These are phyloP conservation scores for Brachionus angularis DNA, from an alignment of 1,140 invertebrate species.

Conservation along the genomic window DNA sequence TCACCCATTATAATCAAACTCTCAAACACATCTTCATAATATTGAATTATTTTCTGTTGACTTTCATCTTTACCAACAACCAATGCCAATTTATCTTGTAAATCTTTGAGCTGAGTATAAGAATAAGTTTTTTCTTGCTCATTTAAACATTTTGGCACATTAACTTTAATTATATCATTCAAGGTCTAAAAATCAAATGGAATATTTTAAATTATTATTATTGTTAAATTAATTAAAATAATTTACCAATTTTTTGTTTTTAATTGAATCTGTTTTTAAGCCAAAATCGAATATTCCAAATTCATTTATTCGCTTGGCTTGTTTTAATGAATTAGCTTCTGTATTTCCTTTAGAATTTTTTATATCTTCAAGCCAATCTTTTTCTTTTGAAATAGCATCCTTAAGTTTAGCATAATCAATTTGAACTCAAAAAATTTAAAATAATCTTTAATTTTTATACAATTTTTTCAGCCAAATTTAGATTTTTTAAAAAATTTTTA, in stretches of 20 bases:
- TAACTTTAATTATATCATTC: conserved; percentile 45
- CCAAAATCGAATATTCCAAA: conserved; percentile 50
- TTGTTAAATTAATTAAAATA: no score
- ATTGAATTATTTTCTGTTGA: conserved; percentile 49
- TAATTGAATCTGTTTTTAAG: not conserved
- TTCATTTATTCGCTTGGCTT: conserved; percentile 51
- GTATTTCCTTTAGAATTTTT: conserved; percentile 49
- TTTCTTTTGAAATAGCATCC: conserved; percentile 36
- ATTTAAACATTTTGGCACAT: conserved; percentile 36
- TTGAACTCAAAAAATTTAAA: not conserved
- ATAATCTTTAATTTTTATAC: not conserved
- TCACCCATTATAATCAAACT: conserved; percentile 48
- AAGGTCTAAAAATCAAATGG: conserved; percentile 6
- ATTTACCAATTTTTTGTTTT: not conserved
- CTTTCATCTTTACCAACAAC: conserved; percentile 52
- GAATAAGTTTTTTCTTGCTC: conserved; percentile 28
- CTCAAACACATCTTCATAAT: conserved; percentile 51
- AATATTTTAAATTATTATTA: no score
- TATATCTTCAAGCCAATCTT: conserved; percentile 50
- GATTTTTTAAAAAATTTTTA: conserved; percentile 1
- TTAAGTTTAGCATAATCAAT: no score
- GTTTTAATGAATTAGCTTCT: conserved; percentile 51
- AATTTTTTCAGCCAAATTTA: conserved; percentile 11
- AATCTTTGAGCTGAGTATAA: conserved; percentile 49
- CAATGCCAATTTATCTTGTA: conserved; percentile 53